Conservation (phyloP, 92 coral and sea anemone genomes). For the Epizoanthus illoricatus region DNA sequence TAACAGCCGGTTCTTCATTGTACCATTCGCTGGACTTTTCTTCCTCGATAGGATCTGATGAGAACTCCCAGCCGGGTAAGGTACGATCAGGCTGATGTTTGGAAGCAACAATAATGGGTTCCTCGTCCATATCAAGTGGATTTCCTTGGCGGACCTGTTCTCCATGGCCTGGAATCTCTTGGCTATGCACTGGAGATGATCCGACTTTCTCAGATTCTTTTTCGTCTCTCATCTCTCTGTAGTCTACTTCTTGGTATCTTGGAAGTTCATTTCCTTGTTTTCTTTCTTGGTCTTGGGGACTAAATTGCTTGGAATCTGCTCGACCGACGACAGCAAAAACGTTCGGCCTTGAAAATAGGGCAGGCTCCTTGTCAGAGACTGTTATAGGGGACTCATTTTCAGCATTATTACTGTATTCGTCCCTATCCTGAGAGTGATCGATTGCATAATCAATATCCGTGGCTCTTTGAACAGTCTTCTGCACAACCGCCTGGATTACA, state of each 20-base stretch:
- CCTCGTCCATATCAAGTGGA: background rate
- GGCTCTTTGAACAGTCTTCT: conserved; percentile 27
- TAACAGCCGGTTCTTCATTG: background rate
- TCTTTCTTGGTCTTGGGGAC: background rate
- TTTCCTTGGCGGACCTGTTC: background rate
- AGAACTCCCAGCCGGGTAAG: conserved; percentile 30
- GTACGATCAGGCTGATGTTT: conserved; percentile 28
- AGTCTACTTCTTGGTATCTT: background rate
- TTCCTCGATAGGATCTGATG: conserved; percentile 4
- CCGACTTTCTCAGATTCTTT: background rate
- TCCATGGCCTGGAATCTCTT: background rate
- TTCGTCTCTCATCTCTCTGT: background rate
- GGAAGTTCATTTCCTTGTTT: background rate
- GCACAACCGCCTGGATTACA: conserved; percentile 2
- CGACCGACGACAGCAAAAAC: conserved; percentile 23
- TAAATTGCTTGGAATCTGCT: conserved; percentile 1
- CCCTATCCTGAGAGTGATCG: background rate
- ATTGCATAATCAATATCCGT: conserved; percentile 22
- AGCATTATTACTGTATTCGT: background rate
- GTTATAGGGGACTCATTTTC: background rate
- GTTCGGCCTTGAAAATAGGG: background rate
- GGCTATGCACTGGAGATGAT: background rate
- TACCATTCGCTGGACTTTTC: background rate
- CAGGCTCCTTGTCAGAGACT: background rate
- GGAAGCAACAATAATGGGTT: background rate